phyloP scores from a whole-genome alignment of 2,888 invertebrate species.

The Onthophagus sagittarius region DNA sequence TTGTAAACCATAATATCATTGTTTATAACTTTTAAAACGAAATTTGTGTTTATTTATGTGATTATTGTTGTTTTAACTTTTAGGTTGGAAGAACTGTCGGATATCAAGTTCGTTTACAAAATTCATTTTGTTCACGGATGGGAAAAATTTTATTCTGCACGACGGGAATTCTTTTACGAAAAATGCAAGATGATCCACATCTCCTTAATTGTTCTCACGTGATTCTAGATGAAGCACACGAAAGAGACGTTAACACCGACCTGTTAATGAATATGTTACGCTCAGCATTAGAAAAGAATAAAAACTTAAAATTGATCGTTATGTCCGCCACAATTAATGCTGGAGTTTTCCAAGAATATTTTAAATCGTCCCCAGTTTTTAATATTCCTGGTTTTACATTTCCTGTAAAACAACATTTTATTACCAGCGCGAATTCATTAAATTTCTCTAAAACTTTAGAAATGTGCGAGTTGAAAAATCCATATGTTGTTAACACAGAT shows the following conservation, averaged over 20 bases:
- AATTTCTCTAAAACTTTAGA: constrained; percentile 43
- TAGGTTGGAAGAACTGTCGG: constrained; percentile 63
- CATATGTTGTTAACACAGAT: constrained; percentile 53
- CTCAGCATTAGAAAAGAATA: constrained; percentile 53
- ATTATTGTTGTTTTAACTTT: constrained; percentile 25
- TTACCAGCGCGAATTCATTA: constrained; percentile 52
- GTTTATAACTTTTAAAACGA: too few relatives aligned
- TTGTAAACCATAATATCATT: too few relatives aligned
- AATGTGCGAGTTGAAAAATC: constrained; percentile 43
- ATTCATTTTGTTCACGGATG: constrained; percentile 52
- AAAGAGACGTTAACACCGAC: constrained; percentile 67
- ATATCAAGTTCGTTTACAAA: constrained; percentile 61
- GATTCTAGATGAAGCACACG: constrained; percentile 72
- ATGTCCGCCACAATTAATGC: constrained; percentile 74
- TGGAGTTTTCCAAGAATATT: constrained; percentile 58
- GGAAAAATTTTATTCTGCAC: constrained; percentile 68
- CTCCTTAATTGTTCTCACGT: constrained; percentile 62
- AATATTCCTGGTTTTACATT: constrained; percentile 54
- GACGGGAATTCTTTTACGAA: constrained; percentile 54
- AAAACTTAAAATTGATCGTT: constrained; percentile 57
- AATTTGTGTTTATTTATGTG: constrained; percentile 7
- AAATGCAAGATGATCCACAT: constrained; percentile 46
- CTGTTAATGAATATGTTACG: constrained; percentile 59
- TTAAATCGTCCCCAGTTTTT: constrained; percentile 43
- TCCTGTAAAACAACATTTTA: constrained; percentile 57